Conservation (phyloP, 2,888 invertebrate species). For the Lomographa bimaculata region DNA sequence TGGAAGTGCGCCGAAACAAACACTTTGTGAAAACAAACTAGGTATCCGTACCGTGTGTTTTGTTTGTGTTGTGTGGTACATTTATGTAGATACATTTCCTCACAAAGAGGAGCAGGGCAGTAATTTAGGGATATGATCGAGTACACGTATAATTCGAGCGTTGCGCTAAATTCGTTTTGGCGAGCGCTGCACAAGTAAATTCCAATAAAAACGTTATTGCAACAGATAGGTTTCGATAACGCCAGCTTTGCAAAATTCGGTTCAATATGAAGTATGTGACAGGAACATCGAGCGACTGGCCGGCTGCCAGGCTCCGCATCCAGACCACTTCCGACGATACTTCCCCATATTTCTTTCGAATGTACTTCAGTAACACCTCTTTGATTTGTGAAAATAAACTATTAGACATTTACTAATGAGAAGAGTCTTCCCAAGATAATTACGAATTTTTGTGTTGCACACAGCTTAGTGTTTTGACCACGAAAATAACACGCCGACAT, state of each 20-base stretch:
- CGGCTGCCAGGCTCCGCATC: constrained; percentile 39
- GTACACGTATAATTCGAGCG: constrained; percentile 4
- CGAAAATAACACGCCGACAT: constrained; percentile 5
- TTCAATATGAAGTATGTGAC: constrained; percentile 35
- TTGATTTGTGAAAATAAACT: constrained; percentile 39
- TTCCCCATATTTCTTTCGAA: constrained; percentile 50
- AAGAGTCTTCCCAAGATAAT: constrained; percentile 1
- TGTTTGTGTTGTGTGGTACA: too few relatives aligned
- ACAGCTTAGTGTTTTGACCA: constrained; percentile 8
- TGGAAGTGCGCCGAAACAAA: constrained; percentile 8
- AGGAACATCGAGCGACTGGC: constrained; percentile 42
- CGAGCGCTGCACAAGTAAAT: constrained; percentile 4
- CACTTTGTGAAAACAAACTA: constrained; percentile 8
- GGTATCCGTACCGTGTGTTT: constrained; percentile 8
- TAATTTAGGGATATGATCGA: constrained; percentile 7
- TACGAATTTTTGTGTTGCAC: constrained; percentile 7
- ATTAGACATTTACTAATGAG: neutral
- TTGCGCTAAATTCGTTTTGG: constrained; percentile 10
- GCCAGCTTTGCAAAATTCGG: constrained; percentile 19
- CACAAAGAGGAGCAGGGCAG: neutral
- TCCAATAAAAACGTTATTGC: constrained; percentile 14
- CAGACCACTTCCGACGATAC: constrained; percentile 43
- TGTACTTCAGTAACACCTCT: constrained; percentile 27
- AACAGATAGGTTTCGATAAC: constrained; percentile 11
- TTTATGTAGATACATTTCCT: constrained; percentile 8